Conservation (phyloP, 2,888 invertebrate species). For the Yponomeuta malinellus region DNA sequence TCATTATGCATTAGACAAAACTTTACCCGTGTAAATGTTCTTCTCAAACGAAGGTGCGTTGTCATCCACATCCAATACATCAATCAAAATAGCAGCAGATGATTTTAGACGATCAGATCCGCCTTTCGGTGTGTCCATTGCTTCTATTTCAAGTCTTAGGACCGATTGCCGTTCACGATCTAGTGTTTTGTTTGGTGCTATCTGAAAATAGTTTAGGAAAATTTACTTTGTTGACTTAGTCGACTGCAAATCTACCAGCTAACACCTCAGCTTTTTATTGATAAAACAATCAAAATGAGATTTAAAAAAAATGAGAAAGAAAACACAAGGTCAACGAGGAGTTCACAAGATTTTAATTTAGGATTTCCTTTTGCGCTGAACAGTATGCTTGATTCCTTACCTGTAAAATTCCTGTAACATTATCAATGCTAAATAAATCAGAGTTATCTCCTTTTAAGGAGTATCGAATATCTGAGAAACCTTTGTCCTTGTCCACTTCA, state of each 20-base stretch:
- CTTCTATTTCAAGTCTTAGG: constrained; percentile 82
- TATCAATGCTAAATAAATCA: constrained; percentile 82
- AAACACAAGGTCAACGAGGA: too few relatives aligned
- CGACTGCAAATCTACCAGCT: too few relatives aligned
- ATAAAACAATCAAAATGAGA: too few relatives aligned
- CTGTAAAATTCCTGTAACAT: constrained; percentile 80
- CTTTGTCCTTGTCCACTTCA: constrained; percentile 71
- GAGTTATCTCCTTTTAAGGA: constrained; percentile 84
- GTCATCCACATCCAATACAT: constrained; percentile 86
- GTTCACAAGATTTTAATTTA: too few relatives aligned
- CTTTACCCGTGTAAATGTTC: constrained; percentile 72
- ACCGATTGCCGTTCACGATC: constrained; percentile 84
- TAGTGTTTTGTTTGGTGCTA: constrained; percentile 79
- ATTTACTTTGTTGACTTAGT: neutral
- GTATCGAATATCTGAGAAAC: constrained; percentile 83
- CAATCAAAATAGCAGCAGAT: constrained; percentile 78
- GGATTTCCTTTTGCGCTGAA: too few relatives aligned
- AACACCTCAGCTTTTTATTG: too few relatives aligned
- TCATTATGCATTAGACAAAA: neutral
- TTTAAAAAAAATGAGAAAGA: too few relatives aligned
- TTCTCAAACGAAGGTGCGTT: constrained; percentile 82
- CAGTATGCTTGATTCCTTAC: constrained; percentile 36
- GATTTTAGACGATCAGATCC: constrained; percentile 81
- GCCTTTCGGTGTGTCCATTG: constrained; percentile 83
- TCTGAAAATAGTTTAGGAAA: constrained; percentile 34